Conservation (phyloP, 2,888 invertebrate species). For the Choristoneura rosaceana region DNA sequence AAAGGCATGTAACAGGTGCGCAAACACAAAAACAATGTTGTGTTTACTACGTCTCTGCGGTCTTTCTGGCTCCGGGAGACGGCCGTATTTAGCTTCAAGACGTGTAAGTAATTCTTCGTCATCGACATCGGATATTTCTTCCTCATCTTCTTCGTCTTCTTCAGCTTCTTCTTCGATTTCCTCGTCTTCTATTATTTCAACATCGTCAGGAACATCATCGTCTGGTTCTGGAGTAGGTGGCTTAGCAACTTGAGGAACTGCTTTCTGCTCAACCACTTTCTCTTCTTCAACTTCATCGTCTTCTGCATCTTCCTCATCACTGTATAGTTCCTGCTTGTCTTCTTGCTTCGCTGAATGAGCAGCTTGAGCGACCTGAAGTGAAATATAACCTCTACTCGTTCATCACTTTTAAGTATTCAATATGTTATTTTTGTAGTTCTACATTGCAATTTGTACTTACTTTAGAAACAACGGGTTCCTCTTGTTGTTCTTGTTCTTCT, state of each 20-base stretch:
- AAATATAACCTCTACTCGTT: conserved; percentile 32
- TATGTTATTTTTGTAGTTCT: neutral
- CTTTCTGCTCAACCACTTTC: conserved; percentile 63
- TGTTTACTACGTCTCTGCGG: conserved; percentile 79
- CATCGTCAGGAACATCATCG: conserved; percentile 73
- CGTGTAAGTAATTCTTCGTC: conserved; percentile 89
- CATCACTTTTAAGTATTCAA: conserved; percentile 2
- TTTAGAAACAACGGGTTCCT: conserved; percentile 38
- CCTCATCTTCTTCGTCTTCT: conserved; percentile 78
- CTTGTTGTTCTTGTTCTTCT: conserved; percentile 47
- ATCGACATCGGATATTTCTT: conserved; percentile 87
- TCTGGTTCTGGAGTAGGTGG: conserved; percentile 50
- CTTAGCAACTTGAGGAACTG: conserved; percentile 44
- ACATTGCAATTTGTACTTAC: conserved; percentile 21
- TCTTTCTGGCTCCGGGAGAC: conserved; percentile 84
- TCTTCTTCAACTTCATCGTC: conserved; percentile 67
- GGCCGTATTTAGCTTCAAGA: conserved; percentile 90
- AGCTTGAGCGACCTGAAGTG: conserved; percentile 52
- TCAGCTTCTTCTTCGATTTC: conserved; percentile 81
- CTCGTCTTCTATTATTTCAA: conserved; percentile 79
- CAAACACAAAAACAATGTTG: conserved; percentile 50
- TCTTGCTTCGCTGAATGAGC: conserved; percentile 47
- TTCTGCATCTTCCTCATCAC: conserved; percentile 68
- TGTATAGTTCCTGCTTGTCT: conserved; percentile 68
- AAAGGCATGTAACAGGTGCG: conserved; percentile 42